phyloP scores from a whole-genome alignment of 2,113 vertebrate species.

The Emydura subglobosa region DNA sequence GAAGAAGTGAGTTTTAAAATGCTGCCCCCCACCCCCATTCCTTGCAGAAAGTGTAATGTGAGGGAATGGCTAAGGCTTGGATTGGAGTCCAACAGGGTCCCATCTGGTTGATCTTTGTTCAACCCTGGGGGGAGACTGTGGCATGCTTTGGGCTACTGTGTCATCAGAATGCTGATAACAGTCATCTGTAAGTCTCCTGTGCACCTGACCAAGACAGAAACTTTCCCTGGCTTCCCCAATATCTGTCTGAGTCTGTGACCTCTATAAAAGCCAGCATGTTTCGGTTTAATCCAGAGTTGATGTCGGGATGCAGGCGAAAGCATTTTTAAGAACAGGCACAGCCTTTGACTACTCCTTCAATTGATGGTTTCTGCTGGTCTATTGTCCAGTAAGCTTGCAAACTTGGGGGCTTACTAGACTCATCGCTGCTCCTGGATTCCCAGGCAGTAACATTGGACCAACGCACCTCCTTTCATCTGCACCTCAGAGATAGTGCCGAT shows the following conservation, averaged over 20 bases:
- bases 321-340: not conserved
- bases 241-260: not conserved
- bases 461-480: not conserved
- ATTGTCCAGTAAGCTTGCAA: fast-evolving
- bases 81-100: not conserved
- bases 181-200: not conserved
- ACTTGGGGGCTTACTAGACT: not conserved
- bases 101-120: not conserved
- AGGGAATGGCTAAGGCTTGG: not conserved
- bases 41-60: not conserved
- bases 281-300: not conserved
- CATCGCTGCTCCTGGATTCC: not conserved
- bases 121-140: not conserved
- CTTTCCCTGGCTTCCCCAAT: not conserved
- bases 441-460: not conserved
- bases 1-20: not conserved
- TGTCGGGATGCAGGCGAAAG: not conserved
- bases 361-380: not conserved
- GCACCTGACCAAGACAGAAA: not conserved
- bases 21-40: not conserved
- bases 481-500: not conserved
- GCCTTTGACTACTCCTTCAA: not conserved
- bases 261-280: not conserved
- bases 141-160: not conserved
- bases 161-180: not conserved